These are phyloP conservation scores for Sipha flava DNA, from an alignment of 1,140 invertebrate species.

Conservation along the genomic window DNA sequence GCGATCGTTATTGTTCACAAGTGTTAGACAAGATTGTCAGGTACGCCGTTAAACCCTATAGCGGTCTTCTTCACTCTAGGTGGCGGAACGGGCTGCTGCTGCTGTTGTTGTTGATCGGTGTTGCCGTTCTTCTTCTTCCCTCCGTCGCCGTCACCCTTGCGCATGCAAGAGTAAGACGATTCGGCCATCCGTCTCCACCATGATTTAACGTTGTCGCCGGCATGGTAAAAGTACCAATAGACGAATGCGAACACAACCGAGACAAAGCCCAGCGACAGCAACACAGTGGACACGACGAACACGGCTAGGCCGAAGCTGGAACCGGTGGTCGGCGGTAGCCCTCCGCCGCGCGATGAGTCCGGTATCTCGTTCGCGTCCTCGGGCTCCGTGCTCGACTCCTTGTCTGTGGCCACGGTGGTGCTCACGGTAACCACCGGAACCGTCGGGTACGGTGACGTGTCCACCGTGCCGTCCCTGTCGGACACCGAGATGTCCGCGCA, in stretches of 20 bases:
- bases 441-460: conserved; percentile 40
- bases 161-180: not conserved
- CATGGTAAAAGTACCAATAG: conserved; percentile 40
- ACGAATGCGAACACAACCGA: conserved; percentile 45
- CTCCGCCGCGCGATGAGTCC: conserved; percentile 34
- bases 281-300: conserved; percentile 44
- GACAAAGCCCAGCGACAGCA: conserved; percentile 46
- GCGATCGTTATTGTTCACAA: not conserved
- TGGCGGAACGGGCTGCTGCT: conserved; percentile 8
- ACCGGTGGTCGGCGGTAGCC: conserved; percentile 35
- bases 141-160: not conserved
- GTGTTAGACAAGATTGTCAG: conserved; percentile 34
- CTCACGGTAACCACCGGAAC: too few relatives aligned
- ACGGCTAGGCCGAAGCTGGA: conserved; percentile 41
- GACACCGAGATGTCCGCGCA: conserved; percentile 73
- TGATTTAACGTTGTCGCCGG: conserved; percentile 15
- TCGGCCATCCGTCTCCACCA: conserved; percentile 30
- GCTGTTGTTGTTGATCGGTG: too few relatives aligned
- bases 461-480: conserved; percentile 43
- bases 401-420: conserved; percentile 36
- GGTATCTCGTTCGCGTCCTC: conserved; percentile 36
- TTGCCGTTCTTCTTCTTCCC: not conserved
- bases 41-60: conserved; percentile 31
- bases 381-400: conserved; percentile 30
- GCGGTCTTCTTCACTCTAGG: conserved; percentile 28